Evolutionary conservation across 2,797 vertebrate genomes (phyloP), one percentile per base, ranked within the genome.

Genomic region (Diplodus puntazzo): DNA sequence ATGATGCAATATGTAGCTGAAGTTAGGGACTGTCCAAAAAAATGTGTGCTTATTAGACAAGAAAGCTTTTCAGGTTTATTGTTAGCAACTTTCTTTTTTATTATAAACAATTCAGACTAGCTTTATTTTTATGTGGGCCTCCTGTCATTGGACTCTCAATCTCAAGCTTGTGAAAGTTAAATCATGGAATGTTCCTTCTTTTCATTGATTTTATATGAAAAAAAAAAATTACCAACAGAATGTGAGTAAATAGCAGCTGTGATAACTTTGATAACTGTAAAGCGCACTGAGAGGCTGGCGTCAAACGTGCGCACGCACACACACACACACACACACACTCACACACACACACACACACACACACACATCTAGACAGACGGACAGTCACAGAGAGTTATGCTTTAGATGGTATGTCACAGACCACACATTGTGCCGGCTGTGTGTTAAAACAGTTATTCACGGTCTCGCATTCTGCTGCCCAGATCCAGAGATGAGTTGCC

Each of bases 371-470:
- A 61, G 11, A 45, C 83, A 66, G 30, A 78, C 71, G 69, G 54
- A 60, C 70, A 69, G 60, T 66, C 62, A 75, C 30, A 43, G 64
- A 82, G 79, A 82, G 79, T 71, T 75, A 68, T 81, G 88, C 79
- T 79, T 92, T 81, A 82, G 84, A 92, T 89, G 87, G 87, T 86
- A 91, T 88, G 92, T 88, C 89, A 77, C 62, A 67, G 95, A 95
- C 95, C 95, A 96, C 95, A 96, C 95, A 95, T 90, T 83, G 91
- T 43, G 93, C 84, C 53, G 81, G 74, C 89, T 88, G 90, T 88
- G 92, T 84, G 90, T 91, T 92, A 92, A 95, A 95, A 90, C 90
- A 88, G 91, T 94, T 94, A 91, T 95, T 93, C 93, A 94, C 82
- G 88, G 85, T 95, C 89, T 89, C 77, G 67, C 92, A 83, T 90